Conservation (phyloP, 2,888 invertebrate genomes). For the Hydraecia micacea region DNA sequence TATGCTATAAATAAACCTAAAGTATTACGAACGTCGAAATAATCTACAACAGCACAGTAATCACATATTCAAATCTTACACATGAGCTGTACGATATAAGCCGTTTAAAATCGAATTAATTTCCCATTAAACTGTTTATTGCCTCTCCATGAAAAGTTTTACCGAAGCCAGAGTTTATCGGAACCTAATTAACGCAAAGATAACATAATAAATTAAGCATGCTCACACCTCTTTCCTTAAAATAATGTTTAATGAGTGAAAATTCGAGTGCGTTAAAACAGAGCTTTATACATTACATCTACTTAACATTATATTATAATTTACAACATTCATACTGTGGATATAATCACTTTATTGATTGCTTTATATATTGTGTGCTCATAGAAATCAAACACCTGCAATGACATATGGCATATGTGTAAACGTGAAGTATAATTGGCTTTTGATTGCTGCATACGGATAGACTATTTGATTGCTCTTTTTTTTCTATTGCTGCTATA, state of each 20-base stretch:
- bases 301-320: conserved; percentile 74
- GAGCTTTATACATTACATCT: conserved; percentile 67
- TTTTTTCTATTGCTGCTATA: conserved; percentile 14
- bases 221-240: conserved; percentile 55
- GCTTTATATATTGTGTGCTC: conserved; percentile 78
- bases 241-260: conserved; percentile 56
- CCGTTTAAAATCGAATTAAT: background rate
- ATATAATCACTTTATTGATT: conserved; percentile 79
- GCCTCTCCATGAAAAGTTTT: background rate
- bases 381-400: conserved; percentile 70
- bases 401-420: conserved; percentile 62
- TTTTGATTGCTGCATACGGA: conserved; percentile 67
- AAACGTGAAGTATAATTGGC: conserved; percentile 43
- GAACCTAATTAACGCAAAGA: conserved; percentile 18
- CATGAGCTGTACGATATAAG: background rate
- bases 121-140: background rate
- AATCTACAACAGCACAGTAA: background rate
- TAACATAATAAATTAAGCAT: conserved; percentile 23
- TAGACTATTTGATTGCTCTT: conserved; percentile 17
- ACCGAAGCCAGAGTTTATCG: background rate
- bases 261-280: conserved; percentile 66
- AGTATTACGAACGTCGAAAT: background rate
- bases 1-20: background rate
- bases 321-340: conserved; percentile 82
- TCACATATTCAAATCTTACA: background rate